Evolutionary conservation across 2,113 vertebrate species (phyloP).

Genomic region (Ornithorhynchus anatinus): DNA sequence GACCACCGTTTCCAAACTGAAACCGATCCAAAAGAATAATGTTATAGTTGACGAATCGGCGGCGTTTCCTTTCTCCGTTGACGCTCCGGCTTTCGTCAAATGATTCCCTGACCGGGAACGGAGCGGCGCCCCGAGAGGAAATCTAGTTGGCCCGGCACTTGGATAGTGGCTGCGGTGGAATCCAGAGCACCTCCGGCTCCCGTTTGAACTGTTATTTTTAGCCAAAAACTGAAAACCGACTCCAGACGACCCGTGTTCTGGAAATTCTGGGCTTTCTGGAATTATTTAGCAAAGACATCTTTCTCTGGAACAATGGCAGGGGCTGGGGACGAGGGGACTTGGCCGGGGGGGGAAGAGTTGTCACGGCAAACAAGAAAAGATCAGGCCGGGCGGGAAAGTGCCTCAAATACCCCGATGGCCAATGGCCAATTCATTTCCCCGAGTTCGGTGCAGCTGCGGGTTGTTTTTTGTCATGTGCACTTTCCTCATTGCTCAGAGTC

Average conservation of each 20-base stretch:
- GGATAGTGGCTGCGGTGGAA: constrained; percentile 12
- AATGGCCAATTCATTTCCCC: not conserved
- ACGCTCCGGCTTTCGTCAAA: constrained; percentile 29
- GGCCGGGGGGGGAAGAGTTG: not conserved
- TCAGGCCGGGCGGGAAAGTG: not conserved
- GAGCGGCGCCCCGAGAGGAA: constrained; percentile 8
- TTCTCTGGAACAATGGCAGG: not conserved
- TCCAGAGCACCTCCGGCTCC: not conserved
- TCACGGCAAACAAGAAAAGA: no score
- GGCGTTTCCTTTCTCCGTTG: constrained; percentile 34
- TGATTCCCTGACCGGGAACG: not conserved
- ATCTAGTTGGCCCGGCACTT: not conserved
- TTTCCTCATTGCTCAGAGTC: no score
- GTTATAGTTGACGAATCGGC: constrained; percentile 15
- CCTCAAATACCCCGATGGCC: not conserved
- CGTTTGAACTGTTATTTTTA: constrained; percentile 38
- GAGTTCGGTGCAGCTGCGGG: no score
- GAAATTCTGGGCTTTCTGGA: not conserved
- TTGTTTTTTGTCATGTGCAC: no score
- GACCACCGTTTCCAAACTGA: not conserved
- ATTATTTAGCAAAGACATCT: not conserved
- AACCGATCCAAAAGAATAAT: constrained; percentile 35
- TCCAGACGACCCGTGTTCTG: not conserved
- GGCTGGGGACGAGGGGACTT: not conserved
- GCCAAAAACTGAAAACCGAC: constrained; percentile 19